A percentile compares a stretch with the other conserved stretches of the same genome.
Conservation (phyloP, 2,797 vertebrate genomes). For the Lagodon rhomboides region DNA sequence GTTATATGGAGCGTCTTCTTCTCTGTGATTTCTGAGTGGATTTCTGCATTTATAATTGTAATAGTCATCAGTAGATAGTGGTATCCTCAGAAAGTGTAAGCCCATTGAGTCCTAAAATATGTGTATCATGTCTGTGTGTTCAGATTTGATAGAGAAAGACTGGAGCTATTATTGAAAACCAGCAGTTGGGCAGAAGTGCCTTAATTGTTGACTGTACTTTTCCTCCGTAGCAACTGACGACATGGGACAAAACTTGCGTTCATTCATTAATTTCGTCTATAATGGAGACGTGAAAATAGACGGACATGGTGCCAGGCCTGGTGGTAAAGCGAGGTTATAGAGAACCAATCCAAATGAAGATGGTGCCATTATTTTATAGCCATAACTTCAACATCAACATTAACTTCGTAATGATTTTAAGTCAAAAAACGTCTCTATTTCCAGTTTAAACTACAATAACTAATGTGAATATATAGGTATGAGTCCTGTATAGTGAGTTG, state of each 20-base stretch:
- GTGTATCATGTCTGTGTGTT: not conserved
- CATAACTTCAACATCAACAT: too few relatives aligned
- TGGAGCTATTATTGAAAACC: not conserved
- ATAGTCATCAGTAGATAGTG: not conserved
- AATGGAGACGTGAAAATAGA: too few relatives aligned
- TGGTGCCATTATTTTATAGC: too few relatives aligned
- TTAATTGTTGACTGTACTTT: not conserved
- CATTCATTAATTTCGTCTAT: too few relatives aligned
- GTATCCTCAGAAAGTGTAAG: not conserved
- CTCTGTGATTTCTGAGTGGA: not conserved
- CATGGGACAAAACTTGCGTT: too few relatives aligned
- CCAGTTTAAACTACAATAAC: constrained; percentile 1
- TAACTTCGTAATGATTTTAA: too few relatives aligned
- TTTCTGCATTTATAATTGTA: not conserved
- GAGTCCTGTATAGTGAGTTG: constrained; percentile 3
- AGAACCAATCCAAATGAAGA: too few relatives aligned
- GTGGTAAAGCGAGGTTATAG: too few relatives aligned
- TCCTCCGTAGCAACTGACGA: too few relatives aligned
- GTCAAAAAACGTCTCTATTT: too few relatives aligned
- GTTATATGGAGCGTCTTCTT: not conserved
- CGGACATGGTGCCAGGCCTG: too few relatives aligned
- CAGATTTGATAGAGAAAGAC: not conserved
- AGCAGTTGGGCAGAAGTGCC: not conserved
- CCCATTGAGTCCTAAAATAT: not conserved
- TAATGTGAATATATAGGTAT: constrained; percentile 21